phyloP scores from a whole-genome alignment of 2,113 vertebrate species.

The Notarius quadriscutis region DNA sequence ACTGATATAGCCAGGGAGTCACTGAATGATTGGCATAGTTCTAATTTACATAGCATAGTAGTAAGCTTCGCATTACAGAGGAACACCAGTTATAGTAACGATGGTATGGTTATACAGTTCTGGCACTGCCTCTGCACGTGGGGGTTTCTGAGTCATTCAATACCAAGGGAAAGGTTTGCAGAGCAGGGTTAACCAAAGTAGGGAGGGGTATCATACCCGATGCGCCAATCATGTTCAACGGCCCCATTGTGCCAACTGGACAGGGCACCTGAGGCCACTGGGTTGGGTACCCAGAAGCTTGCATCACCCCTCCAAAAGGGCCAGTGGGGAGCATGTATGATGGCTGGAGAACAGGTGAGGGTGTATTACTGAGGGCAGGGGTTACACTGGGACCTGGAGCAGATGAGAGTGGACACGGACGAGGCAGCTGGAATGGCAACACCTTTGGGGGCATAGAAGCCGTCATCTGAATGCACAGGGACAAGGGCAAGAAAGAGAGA shows the following conservation, averaged over 20 bases:
- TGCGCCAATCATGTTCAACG: slow-evolving; percentile 63
- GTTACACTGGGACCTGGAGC: slow-evolving; percentile 46
- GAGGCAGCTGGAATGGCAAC: slow-evolving; percentile 46
- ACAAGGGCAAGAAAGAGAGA: neutral
- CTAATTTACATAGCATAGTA: slow-evolving; percentile 17
- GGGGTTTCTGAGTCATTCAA: slow-evolving; percentile 67
- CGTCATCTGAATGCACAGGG: slow-evolving; percentile 53
- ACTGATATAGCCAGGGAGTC: neutral
- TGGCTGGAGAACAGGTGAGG: slow-evolving; percentile 62
- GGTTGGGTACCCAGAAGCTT: slow-evolving; percentile 69
- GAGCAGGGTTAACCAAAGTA: slow-evolving; percentile 61
- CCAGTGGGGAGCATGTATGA: slow-evolving; percentile 70
- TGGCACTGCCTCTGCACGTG: slow-evolving; percentile 66
- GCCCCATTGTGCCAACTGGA: slow-evolving; percentile 55
- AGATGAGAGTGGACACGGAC: slow-evolving; percentile 58
- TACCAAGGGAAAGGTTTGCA: slow-evolving; percentile 70
- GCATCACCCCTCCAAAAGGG: slow-evolving; percentile 71
- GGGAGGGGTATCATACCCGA: slow-evolving; percentile 61
- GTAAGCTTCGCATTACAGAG: slow-evolving; percentile 29
- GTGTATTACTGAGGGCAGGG: slow-evolving; percentile 67
- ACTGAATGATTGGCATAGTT: slow-evolving; percentile 7
- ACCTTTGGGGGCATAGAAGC: slow-evolving; percentile 48
- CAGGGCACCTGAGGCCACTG: slow-evolving; percentile 74
- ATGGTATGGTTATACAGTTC: slow-evolving; percentile 69
- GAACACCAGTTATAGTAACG: slow-evolving; percentile 13